Conservation (phyloP, 2,113 vertebrate species). For the Ranitomeya imitator region DNA sequence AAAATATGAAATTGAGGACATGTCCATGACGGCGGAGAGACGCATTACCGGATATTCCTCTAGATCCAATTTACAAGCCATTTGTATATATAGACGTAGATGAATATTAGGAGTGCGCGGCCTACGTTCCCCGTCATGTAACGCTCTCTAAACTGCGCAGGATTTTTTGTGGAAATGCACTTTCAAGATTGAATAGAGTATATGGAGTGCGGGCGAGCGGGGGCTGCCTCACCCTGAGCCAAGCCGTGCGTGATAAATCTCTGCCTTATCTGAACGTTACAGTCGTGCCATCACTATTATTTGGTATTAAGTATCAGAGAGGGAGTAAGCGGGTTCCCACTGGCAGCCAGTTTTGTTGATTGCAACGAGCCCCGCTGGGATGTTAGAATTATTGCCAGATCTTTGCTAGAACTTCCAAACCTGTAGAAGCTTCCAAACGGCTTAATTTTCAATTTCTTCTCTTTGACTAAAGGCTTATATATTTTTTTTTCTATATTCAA, state of each 20-base stretch:
- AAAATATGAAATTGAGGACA: slow-evolving; percentile 34
- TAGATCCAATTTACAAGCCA: not conserved
- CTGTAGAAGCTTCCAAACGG: slow-evolving; percentile 46
- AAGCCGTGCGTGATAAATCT: slow-evolving; percentile 61
- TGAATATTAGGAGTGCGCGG: not conserved
- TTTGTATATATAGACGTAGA: not conserved
- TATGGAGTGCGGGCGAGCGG: slow-evolving; percentile 18
- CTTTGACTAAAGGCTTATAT: slow-evolving; percentile 48
- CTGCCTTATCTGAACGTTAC: slow-evolving; percentile 62
- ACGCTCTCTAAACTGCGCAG: slow-evolving; percentile 14
- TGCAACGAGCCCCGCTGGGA: slow-evolving; percentile 56
- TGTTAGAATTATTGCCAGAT: slow-evolving; percentile 50
- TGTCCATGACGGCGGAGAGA: not conserved
- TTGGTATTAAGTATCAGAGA: slow-evolving; percentile 60
- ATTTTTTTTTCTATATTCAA: slow-evolving; percentile 50
- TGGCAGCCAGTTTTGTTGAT: slow-evolving; percentile 58
- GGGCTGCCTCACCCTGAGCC: slow-evolving; percentile 55
- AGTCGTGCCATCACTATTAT: slow-evolving; percentile 62
- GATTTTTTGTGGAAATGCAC: slow-evolving; percentile 6
- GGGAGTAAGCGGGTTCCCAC: slow-evolving; percentile 58
- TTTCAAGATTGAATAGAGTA: slow-evolving; percentile 1
- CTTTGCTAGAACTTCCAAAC: slow-evolving; percentile 56
- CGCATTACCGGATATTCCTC: not conserved
- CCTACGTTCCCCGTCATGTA: not conserved
- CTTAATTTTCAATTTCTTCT: slow-evolving; percentile 57